These are phyloP conservation scores for Novumbra hubbsi DNA, from an alignment of 2,797 vertebrate genomes.

Conservation along the genomic window DNA sequence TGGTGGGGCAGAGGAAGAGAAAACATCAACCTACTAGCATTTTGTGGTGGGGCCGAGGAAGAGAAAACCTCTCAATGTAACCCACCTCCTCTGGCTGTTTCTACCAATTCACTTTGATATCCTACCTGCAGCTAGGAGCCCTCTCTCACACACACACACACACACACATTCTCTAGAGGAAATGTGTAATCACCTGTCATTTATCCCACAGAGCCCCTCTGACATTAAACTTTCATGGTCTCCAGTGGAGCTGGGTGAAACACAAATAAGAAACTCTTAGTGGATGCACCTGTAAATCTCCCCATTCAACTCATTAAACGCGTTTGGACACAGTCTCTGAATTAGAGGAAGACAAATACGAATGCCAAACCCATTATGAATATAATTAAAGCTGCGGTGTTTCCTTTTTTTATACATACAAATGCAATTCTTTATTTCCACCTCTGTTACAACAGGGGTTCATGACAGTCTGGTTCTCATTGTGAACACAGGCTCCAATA, in stretches of 20 bases:
- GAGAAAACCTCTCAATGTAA: background rate
- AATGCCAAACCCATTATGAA: background rate
- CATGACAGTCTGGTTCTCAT: background rate
- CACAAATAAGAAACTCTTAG: background rate
- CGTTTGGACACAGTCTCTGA: background rate
- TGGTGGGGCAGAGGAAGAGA: too few relatives aligned
- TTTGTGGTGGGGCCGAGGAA: background rate
- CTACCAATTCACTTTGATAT: background rate
- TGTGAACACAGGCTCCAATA: background rate
- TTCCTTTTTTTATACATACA: background rate
- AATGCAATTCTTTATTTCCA: background rate
- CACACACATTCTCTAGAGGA: background rate
- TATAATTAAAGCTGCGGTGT: background rate
- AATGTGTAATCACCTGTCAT: background rate
- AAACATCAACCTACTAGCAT: background rate
- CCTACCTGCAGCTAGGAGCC: background rate
- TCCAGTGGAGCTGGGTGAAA: background rate
- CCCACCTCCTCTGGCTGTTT: background rate
- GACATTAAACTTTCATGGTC: background rate
- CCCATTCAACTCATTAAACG: background rate
- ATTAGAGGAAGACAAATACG: slow-evolving; percentile 1
- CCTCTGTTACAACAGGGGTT: background rate
- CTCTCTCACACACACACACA: background rate
- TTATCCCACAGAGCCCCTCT: background rate
- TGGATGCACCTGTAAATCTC: background rate